These are phyloP conservation scores for Camponotus floridanus DNA, from an alignment of 1,140 invertebrate species.

Conservation along the genomic window DNA sequence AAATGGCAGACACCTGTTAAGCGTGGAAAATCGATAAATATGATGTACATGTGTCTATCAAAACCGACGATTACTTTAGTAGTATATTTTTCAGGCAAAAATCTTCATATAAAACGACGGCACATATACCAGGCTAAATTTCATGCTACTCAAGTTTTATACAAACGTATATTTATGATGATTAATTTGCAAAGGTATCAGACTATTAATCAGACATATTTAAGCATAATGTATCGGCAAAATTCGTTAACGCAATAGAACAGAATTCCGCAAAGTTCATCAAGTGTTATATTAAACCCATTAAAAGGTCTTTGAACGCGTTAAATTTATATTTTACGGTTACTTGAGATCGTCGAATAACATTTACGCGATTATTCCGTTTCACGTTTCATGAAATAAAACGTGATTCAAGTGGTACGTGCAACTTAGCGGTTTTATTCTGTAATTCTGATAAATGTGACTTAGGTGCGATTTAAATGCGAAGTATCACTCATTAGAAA, in stretches of 20 bases:
- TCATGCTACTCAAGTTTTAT: conserved; percentile 4
- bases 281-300: conserved; percentile 1
- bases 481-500: conserved; percentile 18
- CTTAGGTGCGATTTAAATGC: conserved; percentile 31
- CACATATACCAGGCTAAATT: conserved; percentile 31
- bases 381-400: conserved; percentile 16
- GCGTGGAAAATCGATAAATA: conserved; percentile 40
- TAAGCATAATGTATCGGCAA: conserved; percentile 22
- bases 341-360: conserved; percentile 23
- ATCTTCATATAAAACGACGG: not conserved
- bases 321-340: conserved; percentile 41
- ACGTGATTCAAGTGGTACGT: not conserved
- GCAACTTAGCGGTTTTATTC: conserved; percentile 23
- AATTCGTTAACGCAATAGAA: not conserved
- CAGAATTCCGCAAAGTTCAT: not conserved
- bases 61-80: conserved; percentile 10
- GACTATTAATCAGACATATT: conserved; percentile 1
- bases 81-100: not conserved
- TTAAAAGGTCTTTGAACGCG: not conserved
- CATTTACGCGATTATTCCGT: not conserved
- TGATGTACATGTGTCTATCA: not conserved
- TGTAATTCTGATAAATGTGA: conserved; percentile 23
- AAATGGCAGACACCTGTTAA: conserved; percentile 6
- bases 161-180: not conserved
- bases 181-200: conserved; percentile 11